Base-by-base conservation (phyloP, 2,113 vertebrate species). In the Cygnus buccinator region DNA sequence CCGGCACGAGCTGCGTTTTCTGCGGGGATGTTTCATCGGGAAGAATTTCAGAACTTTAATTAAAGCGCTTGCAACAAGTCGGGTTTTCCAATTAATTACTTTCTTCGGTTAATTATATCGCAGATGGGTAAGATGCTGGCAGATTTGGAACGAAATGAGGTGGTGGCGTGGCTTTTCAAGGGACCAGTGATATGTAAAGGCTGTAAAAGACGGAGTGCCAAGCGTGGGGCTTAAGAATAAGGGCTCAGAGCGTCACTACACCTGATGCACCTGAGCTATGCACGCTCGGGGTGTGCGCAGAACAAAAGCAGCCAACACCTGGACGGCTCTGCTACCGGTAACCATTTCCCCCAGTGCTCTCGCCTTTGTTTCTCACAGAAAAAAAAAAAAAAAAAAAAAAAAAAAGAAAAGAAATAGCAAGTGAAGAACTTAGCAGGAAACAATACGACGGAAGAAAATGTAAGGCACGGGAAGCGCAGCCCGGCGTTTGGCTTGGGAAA, bases 11-110 rank as follows among this genome's bases (percentile, higher is more conserved):
- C 63, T 79, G 72, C 41, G 39, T 86, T 77, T 93, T 84, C 83
- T 59, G 70, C 3, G 61, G 79, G 31, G 89, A 80, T 14, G 55
- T 72, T 91, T 91, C 73, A 94, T 75, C 73, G 78, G 75, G 72
- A 92, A 95, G 43, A 87, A 90, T 33, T 92, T 85, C 61, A 61
- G 80, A 90, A 71, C 21, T 2, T 86, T 95, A 95, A 97, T 89
- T 95, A 89, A 93, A 83, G 65, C 35, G 35, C 74, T 87, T 87
- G 82, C 91, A 94, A 84, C 87, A 89, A 95, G 93, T 92, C 55
- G 50, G 17, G 39, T 89, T 94, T 95, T 78, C 84, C 84, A 87
- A 78, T 92, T 95, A 95, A 96, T 84, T 91, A 84, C 84, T 94
- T 91, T 54, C 94, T 41, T 23, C 74, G 76, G n/a, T 57, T 93